Evolutionary conservation across 2,888 invertebrate species (phyloP).

Genomic region (Pheosia gnoma): DNA sequence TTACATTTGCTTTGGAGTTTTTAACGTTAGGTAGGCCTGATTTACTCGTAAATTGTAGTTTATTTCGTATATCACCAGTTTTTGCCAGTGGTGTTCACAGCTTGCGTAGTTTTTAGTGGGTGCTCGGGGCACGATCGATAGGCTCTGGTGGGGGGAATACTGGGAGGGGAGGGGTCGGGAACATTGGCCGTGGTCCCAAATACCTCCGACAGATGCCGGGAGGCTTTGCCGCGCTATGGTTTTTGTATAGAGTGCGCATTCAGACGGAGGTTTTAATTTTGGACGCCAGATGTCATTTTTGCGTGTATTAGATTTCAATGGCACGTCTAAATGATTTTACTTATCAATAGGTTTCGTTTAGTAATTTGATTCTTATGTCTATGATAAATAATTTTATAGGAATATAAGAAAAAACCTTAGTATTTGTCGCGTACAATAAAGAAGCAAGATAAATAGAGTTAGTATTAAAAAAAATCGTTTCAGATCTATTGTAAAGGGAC

Average conservation of each 20-base stretch:
- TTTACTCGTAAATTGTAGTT: slow-evolving; percentile 49
- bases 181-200: slow-evolving; percentile 46
- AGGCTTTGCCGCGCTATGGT: slow-evolving; percentile 39
- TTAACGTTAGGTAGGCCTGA: slow-evolving; percentile 55
- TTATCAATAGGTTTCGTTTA: no score
- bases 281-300: slow-evolving; percentile 29
- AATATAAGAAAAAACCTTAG: no score
- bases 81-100: slow-evolving; percentile 64
- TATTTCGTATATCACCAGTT: slow-evolving; percentile 55
- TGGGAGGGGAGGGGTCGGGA: slow-evolving; percentile 40
- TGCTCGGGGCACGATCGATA: slow-evolving; percentile 68
- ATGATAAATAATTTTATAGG: no score
- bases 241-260: slow-evolving; percentile 39
- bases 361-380: no score
- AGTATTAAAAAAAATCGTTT: not conserved
- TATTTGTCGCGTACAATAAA: no score
- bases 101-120: slow-evolving; percentile 69
- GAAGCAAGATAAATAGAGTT: no score
- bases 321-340: no score
- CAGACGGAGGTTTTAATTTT: slow-evolving; percentile 28
- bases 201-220: slow-evolving; percentile 70
- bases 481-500: not conserved
- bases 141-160: slow-evolving; percentile 48
- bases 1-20: slow-evolving; percentile 31
- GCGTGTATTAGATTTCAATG: slow-evolving; percentile 6